Conservation (phyloP, 2,888 invertebrate genomes). For the Brachynemurus nebulosus region DNA sequence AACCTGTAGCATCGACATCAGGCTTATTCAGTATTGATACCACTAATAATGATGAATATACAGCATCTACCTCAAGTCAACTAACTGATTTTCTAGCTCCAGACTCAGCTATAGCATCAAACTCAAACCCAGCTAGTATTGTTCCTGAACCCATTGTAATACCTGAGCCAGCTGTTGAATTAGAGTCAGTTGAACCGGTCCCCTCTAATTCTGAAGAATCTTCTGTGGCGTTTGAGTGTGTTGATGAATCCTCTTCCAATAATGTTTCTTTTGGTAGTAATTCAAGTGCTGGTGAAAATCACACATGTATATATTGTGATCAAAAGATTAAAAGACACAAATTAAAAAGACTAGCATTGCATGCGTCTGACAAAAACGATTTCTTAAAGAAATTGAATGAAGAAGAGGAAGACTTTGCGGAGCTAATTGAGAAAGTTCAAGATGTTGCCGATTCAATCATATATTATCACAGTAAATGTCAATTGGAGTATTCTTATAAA, state of each 20-base stretch:
- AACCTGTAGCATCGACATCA: conserved; percentile 12
- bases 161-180: conserved; percentile 6
- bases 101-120: conserved; percentile 10
- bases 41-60: conserved; percentile 12
- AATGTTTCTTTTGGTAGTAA: conserved; percentile 12
- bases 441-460: too few relatives aligned
- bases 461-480: too few relatives aligned
- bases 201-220: conserved; percentile 12
- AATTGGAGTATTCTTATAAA: too few relatives aligned
- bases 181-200: conserved; percentile 4
- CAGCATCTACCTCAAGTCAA: conserved; percentile 13
- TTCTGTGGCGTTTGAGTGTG: conserved; percentile 7
- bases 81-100: conserved; percentile 11
- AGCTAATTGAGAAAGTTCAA: too few relatives aligned
- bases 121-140: conserved; percentile 13
- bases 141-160: conserved; percentile 13
- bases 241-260: conserved; percentile 1
- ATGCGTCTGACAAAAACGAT: conserved; percentile 12
- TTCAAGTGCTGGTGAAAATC: conserved; percentile 9
- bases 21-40: conserved; percentile 11
- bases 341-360: too few relatives aligned
- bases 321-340: conserved; percentile 14
- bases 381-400: conserved; percentile 10
- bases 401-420: too few relatives aligned
- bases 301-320: conserved; percentile 14